Evolutionary conservation across 2,797 vertebrate species (phyloP).

Genomic region (Sebastes miniatus): DNA sequence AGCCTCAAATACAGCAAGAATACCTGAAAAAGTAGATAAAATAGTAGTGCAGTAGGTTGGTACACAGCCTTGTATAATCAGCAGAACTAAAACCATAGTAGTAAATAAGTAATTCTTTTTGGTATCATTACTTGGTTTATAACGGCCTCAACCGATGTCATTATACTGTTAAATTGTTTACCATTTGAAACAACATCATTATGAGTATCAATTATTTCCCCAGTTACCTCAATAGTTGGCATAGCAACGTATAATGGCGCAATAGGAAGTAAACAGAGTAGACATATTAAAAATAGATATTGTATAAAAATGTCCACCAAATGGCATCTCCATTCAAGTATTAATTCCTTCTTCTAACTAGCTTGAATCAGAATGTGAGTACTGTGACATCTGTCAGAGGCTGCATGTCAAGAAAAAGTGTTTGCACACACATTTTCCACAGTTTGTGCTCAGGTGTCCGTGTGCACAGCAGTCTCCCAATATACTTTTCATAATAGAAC

Average conservation of each 20-base stretch:
- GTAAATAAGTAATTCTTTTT: background rate
- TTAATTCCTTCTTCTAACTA: background rate
- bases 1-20: too few species aligned
- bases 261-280: background rate
- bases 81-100: background rate
- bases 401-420: background rate
- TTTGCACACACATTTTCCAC: background rate
- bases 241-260: background rate
- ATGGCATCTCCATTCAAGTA: background rate
- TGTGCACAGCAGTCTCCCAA: conserved; percentile 31
- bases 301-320: background rate
- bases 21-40: too few species aligned
- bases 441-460: conserved; percentile 22
- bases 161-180: background rate
- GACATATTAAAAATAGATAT: background rate
- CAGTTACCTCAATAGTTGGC: background rate
- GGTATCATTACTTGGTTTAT: background rate
- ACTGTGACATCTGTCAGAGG: background rate
- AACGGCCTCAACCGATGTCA: too few species aligned
- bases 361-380: background rate
- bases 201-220: background rate
- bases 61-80: background rate
- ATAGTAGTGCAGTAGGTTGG: too few species aligned
- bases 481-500: conserved; percentile 41
- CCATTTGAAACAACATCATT: background rate